Evolutionary conservation across 2,888 invertebrate species (phyloP).

Genomic region (Drosophila parthenogenetica): DNA sequence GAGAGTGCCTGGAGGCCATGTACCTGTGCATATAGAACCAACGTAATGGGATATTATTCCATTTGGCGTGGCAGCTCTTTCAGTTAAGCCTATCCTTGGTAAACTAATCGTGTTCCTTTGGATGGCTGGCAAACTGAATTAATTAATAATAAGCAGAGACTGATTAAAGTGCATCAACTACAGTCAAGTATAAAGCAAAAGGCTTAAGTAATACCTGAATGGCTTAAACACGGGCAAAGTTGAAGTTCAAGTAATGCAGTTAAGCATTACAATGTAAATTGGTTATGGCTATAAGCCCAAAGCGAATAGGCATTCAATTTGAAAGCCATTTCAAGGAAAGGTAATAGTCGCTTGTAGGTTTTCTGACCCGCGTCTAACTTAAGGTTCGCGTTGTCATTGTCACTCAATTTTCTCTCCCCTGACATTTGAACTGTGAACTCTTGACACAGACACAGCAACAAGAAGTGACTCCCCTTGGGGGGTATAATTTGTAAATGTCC

Average conservation of each 20-base stretch:
- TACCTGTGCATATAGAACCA: constrained; percentile 36
- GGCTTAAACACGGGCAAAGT: background rate
- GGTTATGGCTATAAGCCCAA: background rate
- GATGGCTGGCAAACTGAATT: constrained; percentile 49
- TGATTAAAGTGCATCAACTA: constrained; percentile 50
- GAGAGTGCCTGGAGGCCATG: constrained; percentile 9
- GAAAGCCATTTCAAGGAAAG: constrained; percentile 19
- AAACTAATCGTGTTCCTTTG: constrained; percentile 54
- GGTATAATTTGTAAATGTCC: constrained; percentile 76
- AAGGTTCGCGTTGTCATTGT: constrained; percentile 58
- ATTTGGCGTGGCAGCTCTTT: constrained; percentile 17
- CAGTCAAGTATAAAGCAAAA: background rate
- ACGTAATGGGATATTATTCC: background rate
- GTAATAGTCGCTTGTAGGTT: constrained; percentile 21
- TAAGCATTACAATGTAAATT: background rate
- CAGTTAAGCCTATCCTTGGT: constrained; percentile 50
- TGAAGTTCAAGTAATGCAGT: constrained; percentile 4
- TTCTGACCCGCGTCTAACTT: constrained; percentile 31
- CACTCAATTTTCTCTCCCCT: constrained; percentile 57
- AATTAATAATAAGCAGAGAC: constrained; percentile 64
- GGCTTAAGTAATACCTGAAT: background rate
- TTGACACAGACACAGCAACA: constrained; percentile 24
- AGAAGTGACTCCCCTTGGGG: constrained; percentile 25
- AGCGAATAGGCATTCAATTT: constrained; percentile 14
- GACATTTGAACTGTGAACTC: constrained; percentile 70